A percentile compares a stretch with the other conserved stretches of the same genome.
phyloP scores from a whole-genome alignment of 2,888 invertebrate genomes.

The Unio pictorum region DNA sequence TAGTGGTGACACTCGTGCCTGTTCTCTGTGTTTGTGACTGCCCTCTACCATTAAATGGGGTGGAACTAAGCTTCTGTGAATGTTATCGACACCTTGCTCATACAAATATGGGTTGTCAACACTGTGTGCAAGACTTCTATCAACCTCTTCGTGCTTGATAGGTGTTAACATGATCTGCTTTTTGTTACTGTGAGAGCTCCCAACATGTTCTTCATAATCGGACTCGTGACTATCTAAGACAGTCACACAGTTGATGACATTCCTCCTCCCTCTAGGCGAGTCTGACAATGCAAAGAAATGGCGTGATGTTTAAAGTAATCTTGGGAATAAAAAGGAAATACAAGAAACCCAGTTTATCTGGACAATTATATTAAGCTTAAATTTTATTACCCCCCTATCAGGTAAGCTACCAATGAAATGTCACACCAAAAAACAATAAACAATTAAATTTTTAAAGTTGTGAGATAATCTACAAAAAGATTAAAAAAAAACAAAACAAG shows the following conservation, averaged over 20 bases:
- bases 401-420: no score
- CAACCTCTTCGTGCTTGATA: slow-evolving; percentile 65
- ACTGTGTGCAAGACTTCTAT: slow-evolving; percentile 27
- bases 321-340: no score
- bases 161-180: slow-evolving; percentile 55
- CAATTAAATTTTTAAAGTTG: no score
- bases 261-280: slow-evolving; percentile 76
- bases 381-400: no score
- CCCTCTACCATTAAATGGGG: slow-evolving; percentile 32
- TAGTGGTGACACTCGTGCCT: slow-evolving; percentile 50
- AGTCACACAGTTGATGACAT: slow-evolving; percentile 84
- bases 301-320: no score
- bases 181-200: slow-evolving; percentile 25
- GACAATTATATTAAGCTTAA: no score
- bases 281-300: slow-evolving; percentile 11
- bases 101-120: slow-evolving; percentile 19
- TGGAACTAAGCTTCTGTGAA: slow-evolving; percentile 38
- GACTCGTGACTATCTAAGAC: slow-evolving; percentile 76
- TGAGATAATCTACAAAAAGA: no score
- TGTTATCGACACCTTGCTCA: slow-evolving; percentile 14
- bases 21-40: slow-evolving; percentile 39
- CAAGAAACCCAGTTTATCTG: no score
- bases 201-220: slow-evolving; percentile 51
- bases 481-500: no score
- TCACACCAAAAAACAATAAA: no score